phyloP scores from a whole-genome alignment of 2,888 invertebrate species.

The Eristalis tenax region DNA sequence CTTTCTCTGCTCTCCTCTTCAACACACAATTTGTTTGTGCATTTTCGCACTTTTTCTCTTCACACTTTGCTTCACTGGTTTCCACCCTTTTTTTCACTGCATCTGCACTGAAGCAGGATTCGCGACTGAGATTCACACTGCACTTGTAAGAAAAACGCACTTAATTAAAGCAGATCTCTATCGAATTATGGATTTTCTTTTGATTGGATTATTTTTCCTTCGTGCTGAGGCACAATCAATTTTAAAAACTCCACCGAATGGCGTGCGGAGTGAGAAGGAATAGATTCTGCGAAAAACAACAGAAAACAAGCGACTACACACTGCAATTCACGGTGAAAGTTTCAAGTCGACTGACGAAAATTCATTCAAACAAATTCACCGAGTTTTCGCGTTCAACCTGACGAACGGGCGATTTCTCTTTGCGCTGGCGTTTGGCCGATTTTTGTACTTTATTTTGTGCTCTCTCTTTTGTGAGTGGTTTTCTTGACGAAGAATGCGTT shows the following conservation, averaged over 20 bases:
- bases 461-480: constrained; percentile 35
- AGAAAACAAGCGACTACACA: constrained; percentile 16
- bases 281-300: constrained; percentile 14
- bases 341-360: constrained; percentile 60
- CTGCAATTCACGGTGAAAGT: constrained; percentile 57
- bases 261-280: not conserved
- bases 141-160: not conserved
- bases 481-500: constrained; percentile 53
- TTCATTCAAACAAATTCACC: constrained; percentile 49
- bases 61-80: constrained; percentile 61
- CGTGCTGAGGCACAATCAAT: not conserved
- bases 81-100: constrained; percentile 67
- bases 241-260: constrained; percentile 14
- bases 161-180: not conserved
- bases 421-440: constrained; percentile 18
- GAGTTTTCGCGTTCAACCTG: constrained; percentile 47
- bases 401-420: constrained; percentile 55
- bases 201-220: not conserved
- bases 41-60: constrained; percentile 60
- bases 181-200: not conserved
- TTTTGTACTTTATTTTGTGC: constrained; percentile 41
- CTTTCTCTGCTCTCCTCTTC: constrained; percentile 7
- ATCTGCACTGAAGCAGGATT: constrained; percentile 18
- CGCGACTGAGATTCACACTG: constrained; percentile 14
- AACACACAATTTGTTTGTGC: constrained; percentile 68